These are phyloP conservation scores for Geotrupes spiniger DNA, from an alignment of 2,888 invertebrate species.

Conservation along the genomic window DNA sequence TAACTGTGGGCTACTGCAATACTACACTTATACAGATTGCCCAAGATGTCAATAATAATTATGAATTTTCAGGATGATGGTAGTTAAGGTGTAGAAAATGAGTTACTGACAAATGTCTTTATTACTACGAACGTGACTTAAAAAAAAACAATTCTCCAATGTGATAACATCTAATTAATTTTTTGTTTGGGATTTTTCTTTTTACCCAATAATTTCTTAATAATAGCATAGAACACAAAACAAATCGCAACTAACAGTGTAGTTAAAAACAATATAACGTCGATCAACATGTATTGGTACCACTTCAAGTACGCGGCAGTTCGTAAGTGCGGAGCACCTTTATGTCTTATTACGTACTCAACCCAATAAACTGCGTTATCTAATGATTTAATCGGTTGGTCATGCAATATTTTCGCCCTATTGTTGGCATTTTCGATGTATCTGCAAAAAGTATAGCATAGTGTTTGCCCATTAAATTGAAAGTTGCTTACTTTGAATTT, in stretches of 20 bases:
- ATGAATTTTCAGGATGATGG: too few species aligned
- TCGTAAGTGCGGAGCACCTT: constrained; percentile 38
- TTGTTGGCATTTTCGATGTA: constrained; percentile 27
- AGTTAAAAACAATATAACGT: constrained; percentile 28
- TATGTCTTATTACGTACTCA: constrained; percentile 37
- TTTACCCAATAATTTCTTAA: constrained; percentile 5
- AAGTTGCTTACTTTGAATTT: constrained; percentile 23
- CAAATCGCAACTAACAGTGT: not conserved
- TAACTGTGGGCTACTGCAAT: too few species aligned
- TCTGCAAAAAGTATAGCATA: constrained; percentile 12
- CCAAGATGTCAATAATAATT: too few species aligned
- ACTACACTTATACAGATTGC: too few species aligned
- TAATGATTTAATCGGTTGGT: constrained; percentile 36
- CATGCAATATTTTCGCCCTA: constrained; percentile 35
- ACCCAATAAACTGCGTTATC: constrained; percentile 40
- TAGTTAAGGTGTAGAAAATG: too few species aligned
- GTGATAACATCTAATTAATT: not conserved
- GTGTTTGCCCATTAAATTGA: not conserved
- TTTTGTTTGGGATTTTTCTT: constrained; percentile 6
- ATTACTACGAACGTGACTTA: too few species aligned
- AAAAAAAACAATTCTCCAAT: too few species aligned
- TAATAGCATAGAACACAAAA: not conserved
- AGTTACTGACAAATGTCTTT: too few species aligned
- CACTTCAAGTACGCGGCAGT: constrained; percentile 33
- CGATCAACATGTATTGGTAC: constrained; percentile 37